phyloP scores from a whole-genome alignment of 2,113 vertebrate species.

The Grantiella picta region DNA sequence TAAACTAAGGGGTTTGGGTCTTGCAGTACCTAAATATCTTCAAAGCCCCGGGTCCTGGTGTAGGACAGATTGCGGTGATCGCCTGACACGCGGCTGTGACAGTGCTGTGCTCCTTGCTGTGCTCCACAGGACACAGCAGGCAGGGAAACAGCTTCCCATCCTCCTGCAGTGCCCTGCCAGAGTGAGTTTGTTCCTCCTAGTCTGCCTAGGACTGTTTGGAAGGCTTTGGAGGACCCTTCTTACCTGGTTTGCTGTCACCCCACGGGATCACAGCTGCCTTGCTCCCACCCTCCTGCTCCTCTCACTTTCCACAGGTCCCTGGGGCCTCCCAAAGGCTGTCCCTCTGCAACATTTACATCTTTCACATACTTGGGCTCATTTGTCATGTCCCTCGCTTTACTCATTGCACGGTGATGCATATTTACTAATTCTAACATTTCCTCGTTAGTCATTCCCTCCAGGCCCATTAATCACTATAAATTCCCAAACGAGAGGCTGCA shows the following conservation, averaged over 20 bases:
- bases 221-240: background rate
- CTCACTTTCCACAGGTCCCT: fast-evolving
- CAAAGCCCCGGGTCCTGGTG: background rate
- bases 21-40: background rate
- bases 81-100: fast-evolving
- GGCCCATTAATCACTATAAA: constrained; percentile 63
- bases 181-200: background rate
- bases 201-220: background rate
- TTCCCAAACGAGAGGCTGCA: constrained; percentile 53
- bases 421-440: constrained; percentile 64
- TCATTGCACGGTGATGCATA: constrained; percentile 42
- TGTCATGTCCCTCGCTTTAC: constrained; percentile 12
- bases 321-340: background rate
- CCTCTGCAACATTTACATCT: background rate
- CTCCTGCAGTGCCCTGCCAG: background rate
- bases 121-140: background rate
- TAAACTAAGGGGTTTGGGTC: background rate
- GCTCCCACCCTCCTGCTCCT: background rate
- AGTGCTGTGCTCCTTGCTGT: background rate
- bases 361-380: background rate
- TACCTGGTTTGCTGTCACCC: background rate
- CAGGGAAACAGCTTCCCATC: background rate
- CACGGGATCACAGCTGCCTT: background rate
- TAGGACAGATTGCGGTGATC: fast-evolving
- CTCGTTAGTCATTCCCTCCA: constrained; percentile 65